Evolutionary conservation across 2,797 vertebrate genomes (phyloP).

Genomic region (Todus mexicanus): DNA sequence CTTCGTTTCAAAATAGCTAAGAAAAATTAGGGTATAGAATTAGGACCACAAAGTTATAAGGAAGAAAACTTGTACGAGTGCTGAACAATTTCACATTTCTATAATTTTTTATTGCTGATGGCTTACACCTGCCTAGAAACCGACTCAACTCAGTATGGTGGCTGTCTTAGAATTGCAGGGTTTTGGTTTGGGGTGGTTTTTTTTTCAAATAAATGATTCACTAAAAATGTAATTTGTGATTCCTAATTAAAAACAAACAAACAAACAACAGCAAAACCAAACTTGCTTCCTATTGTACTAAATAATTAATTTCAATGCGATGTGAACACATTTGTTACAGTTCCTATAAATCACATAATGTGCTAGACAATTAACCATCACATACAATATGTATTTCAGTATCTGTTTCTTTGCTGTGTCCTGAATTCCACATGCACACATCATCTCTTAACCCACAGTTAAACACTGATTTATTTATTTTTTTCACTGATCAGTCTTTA

Average conservation of each 20-base stretch:
- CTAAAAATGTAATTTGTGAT: background rate
- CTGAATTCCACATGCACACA: background rate
- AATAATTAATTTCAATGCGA: background rate
- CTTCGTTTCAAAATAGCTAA: background rate
- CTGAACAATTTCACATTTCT: background rate
- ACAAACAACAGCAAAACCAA: too few species aligned
- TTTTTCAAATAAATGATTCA: background rate
- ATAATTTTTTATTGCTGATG: background rate
- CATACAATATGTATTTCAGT: background rate
- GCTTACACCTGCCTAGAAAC: background rate
- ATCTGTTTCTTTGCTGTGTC: background rate
- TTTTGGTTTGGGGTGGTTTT: background rate
- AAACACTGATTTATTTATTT: background rate
- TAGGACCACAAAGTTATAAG: background rate
- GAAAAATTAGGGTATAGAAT: background rate
- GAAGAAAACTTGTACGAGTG: background rate
- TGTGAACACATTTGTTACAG: background rate
- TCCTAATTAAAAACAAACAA: background rate
- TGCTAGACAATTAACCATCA: background rate
- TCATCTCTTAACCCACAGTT: background rate
- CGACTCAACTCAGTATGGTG: background rate
- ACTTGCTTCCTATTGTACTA: background rate
- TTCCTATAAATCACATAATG: background rate
- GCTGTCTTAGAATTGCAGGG: background rate
- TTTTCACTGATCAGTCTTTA: background rate